Percentiles rank a stretch among this genome's conserved stretches.
Conservation (phyloP, 1,140 invertebrate species). For the Trachymyrmex cornetzi region DNA sequence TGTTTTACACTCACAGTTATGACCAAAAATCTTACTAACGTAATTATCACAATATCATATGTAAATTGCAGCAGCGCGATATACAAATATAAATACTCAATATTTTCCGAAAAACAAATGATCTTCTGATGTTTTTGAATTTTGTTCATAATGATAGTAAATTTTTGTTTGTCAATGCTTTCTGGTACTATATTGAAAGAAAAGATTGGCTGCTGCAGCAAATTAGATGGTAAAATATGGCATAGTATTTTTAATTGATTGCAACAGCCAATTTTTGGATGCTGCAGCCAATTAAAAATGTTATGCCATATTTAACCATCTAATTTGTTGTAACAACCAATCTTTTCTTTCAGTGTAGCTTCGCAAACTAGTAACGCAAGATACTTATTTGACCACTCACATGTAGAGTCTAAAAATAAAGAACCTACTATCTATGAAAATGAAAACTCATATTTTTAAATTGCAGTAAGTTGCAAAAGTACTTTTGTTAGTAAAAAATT, state of each 20-base stretch:
- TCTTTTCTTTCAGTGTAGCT: too few relatives aligned
- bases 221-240: too few relatives aligned
- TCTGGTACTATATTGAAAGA: too few relatives aligned
- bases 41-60: constrained; percentile 21
- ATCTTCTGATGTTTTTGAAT: constrained; percentile 21
- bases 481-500: too few relatives aligned
- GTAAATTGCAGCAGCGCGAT: not conserved
- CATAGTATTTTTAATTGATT: too few relatives aligned
- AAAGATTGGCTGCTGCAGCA: too few relatives aligned
- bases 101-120: not conserved
- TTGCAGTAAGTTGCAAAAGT: not conserved
- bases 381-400: constrained; percentile 2
- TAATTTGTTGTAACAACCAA: too few relatives aligned
- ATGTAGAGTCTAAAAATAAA: not conserved
- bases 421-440: not conserved
- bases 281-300: too few relatives aligned
- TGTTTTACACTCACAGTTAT: not conserved
- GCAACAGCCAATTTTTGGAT: too few relatives aligned
- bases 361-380: not conserved
- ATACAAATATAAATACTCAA: not conserved
- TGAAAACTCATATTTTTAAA: not conserved
- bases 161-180: not conserved
- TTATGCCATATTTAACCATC: too few relatives aligned
- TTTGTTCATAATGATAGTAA: not conserved
- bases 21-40: constrained; percentile 11